phyloP scores from a whole-genome alignment of 2,797 vertebrate genomes.

The Anguilla pacifica region DNA sequence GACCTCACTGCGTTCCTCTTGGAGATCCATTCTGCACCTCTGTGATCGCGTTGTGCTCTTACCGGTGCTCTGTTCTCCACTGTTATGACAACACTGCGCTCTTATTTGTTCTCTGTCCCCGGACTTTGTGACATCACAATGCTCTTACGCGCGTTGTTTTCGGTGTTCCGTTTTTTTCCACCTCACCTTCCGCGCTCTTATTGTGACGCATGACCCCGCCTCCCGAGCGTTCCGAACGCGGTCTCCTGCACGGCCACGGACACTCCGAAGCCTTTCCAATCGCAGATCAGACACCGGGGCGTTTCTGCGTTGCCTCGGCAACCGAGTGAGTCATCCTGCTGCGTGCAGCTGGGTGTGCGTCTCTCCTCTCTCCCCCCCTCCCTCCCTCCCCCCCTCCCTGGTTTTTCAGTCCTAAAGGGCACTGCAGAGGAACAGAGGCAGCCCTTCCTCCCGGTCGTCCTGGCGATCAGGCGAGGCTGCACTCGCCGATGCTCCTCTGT shows the following conservation, averaged over 20 bases:
- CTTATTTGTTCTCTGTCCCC: not conserved
- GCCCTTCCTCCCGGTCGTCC: no score
- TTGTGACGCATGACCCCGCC: not conserved
- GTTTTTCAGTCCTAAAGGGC: not conserved
- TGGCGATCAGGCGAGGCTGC: no score
- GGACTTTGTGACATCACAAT: not conserved
- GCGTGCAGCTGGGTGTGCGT: not conserved
- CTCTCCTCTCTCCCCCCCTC: not conserved
- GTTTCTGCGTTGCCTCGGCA: not conserved
- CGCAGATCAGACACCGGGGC: not conserved
- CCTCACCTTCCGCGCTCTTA: not conserved
- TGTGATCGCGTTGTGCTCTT: not conserved
- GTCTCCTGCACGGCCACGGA: not conserved
- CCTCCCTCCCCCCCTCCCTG: not conserved
- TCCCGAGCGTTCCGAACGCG: not conserved
- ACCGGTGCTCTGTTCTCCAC: not conserved
- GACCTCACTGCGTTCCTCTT: not conserved
- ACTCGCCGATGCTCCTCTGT: no score
- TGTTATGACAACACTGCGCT: not conserved
- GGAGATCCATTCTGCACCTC: not conserved
- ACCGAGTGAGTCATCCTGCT: conserved; percentile 15
- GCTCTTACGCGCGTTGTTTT: no score
- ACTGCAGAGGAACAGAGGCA: not conserved
- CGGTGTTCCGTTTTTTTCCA: not conserved
- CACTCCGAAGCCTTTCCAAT: not conserved